A percentile compares a stretch with the other conserved stretches of the same genome.
phyloP scores from a whole-genome alignment of 2,888 invertebrate genomes.

The Nemoura dubitans region DNA sequence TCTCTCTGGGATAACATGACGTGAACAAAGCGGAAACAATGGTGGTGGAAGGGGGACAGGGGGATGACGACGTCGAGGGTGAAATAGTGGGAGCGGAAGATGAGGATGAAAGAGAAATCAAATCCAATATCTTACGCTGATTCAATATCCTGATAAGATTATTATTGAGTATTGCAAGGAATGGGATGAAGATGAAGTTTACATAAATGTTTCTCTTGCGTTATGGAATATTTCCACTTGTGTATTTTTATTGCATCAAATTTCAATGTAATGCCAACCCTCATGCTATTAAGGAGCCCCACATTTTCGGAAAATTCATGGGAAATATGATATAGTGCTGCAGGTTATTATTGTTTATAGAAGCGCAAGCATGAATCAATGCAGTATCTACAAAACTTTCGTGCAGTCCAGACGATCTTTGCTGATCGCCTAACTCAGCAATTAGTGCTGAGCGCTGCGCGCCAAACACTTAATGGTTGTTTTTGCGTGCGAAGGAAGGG shows the following conservation, averaged over 20 bases:
- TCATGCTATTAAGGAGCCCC: too few relatives aligned
- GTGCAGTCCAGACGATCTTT: too few relatives aligned
- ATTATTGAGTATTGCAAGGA: background rate
- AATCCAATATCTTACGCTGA: background rate
- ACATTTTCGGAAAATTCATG: too few relatives aligned
- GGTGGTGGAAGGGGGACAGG: background rate
- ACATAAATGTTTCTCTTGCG: background rate
- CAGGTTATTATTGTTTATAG: too few relatives aligned
- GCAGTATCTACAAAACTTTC: too few relatives aligned
- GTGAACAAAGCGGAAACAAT: conserved; percentile 2
- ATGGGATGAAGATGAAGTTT: background rate
- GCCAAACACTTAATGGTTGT: background rate
- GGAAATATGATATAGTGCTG: too few relatives aligned
- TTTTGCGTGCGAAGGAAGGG: background rate
- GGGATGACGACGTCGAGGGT: background rate
- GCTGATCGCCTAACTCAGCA: background rate
- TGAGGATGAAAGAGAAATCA: conserved; percentile 2
- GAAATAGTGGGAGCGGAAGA: background rate
- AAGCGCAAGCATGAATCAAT: too few relatives aligned
- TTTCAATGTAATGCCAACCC: too few relatives aligned
- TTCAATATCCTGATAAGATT: conserved; percentile 7
- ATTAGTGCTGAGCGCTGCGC: background rate
- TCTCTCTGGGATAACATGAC: conserved; percentile 1
- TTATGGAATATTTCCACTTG: background rate
- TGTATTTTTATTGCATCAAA: background rate